These are phyloP conservation scores for Isoperla grammatica DNA, from an alignment of 2,888 invertebrate genomes.

Conservation along the genomic window DNA sequence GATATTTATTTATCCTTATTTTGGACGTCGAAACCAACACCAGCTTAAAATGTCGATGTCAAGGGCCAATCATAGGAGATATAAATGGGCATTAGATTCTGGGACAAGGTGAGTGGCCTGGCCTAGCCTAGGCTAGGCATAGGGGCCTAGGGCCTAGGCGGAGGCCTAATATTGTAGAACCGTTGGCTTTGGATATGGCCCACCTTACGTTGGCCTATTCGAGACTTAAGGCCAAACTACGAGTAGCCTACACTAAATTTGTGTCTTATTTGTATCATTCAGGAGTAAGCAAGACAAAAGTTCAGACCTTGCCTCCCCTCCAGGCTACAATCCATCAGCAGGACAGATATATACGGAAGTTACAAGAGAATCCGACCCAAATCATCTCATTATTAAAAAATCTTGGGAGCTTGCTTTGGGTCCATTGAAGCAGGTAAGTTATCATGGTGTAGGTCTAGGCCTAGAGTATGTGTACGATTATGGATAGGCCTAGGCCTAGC, in stretches of 20 bases:
- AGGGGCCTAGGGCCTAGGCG: no score
- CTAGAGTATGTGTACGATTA: background rate
- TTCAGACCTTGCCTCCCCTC: conserved; percentile 58
- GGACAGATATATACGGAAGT: conserved; percentile 70
- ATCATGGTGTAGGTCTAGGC: background rate
- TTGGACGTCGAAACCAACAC: conserved; percentile 60
- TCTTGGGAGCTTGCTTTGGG: conserved; percentile 96
- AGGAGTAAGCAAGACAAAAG: conserved; percentile 36
- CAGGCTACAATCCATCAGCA: conserved; percentile 73
- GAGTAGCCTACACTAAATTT: no score
- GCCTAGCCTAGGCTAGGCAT: no score
- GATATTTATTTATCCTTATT: no score
- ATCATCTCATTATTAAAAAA: conserved; percentile 83
- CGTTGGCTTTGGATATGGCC: no score
- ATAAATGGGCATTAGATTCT: conserved; percentile 61
- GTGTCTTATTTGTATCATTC: conserved; percentile 25
- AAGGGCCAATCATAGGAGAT: conserved; percentile 41
- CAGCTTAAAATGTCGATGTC: conserved; percentile 54
- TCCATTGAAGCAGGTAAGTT: conserved; percentile 84
- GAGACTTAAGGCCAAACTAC: no score
- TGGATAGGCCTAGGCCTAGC: background rate
- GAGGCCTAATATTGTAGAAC: no score
- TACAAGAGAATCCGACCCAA: conserved; percentile 75
- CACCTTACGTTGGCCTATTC: no score
- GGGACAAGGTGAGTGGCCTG: conserved; percentile 51